Base-by-base conservation (phyloP, 2,888 invertebrate genomes). In the Elmis aenea region DNA sequence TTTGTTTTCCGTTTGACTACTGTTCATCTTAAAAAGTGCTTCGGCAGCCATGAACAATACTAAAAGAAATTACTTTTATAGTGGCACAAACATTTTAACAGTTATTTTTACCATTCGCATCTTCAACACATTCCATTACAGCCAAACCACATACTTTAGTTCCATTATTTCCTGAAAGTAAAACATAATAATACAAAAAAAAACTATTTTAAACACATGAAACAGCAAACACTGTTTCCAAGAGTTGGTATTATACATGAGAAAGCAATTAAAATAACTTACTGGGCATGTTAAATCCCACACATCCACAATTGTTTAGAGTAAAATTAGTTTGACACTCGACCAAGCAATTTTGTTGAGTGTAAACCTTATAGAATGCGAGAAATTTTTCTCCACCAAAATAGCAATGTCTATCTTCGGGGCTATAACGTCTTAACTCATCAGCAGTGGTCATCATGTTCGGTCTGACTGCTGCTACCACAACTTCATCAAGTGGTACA, bases 381-480 rank as follows among this genome's bases (percentile, higher is more conserved):
- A 84, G 67, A 47, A 76, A 70, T 8, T 80, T 72, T 55, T 84
- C 84, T 28, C 64, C 67, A 38, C 78, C 77, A 58, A 83, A 83
- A 62, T 75, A 83, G 54, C 83, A 85, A 55, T 80, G 79, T 5
- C 83, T 75, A 30, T 81, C 74, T 21, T 71, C 66, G 1, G 83
- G 78, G 31, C 75, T 72, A 46, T 84, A 85, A 31, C 74, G 72
- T 49, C 69, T 71, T 3, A 85, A 64, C 11, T 79, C 80, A 29
- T 74, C 74, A 1, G 81, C 81, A 1, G 84, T 84, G 2, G 81
- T 83, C 70, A 84, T 83, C 73, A 85, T 83, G 60, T 83, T 81
- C 1, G 85, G 84, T 58, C 81, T 79, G 5, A 85, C 77, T 1
- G 81, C 77, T 1, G 83, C 81, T 1, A 83, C 73, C 1, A 84